These are phyloP conservation scores for Actinostola sp. DNA, from an alignment of 92 coral and sea anemone genomes.

Conservation along the genomic window DNA sequence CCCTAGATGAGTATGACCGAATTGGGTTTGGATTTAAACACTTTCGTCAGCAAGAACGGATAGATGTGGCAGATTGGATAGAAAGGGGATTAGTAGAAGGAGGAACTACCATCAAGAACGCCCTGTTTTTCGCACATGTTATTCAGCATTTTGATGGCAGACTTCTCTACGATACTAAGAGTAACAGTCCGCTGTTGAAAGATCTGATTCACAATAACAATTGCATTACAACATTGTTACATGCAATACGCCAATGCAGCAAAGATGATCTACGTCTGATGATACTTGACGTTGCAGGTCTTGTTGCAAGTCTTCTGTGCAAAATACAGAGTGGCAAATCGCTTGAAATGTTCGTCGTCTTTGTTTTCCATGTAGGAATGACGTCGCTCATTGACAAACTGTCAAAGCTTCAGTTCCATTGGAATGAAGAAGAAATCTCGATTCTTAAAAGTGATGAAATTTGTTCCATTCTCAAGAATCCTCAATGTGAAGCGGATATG, in stretches of 20 bases:
- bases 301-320: constrained; percentile 13
- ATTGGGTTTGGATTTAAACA: constrained; percentile 1
- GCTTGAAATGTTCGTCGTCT: not conserved
- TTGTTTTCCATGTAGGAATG: not conserved
- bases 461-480: not conserved
- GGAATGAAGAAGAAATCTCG: not conserved
- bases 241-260: not conserved
- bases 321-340: not conserved
- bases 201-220: not conserved
- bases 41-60: not conserved
- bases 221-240: not conserved
- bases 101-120: not conserved
- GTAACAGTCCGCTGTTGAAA: not conserved
- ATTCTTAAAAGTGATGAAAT: constrained; percentile 7
- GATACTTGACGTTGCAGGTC: not conserved
- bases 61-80: constrained; percentile 7
- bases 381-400: not conserved
- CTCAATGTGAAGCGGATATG: not conserved
- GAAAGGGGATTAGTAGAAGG: not conserved
- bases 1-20: constrained; percentile 12
- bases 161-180: not conserved
- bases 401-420: not conserved
- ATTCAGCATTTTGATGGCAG: constrained; percentile 21
- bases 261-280: not conserved
- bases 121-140: constrained; percentile 23